Percentiles rank a stretch among this genome's conserved stretches.
These are phyloP conservation scores for Leptinotarsa juncta DNA, from an alignment of 2,888 invertebrate genomes.

Conservation along the genomic window DNA sequence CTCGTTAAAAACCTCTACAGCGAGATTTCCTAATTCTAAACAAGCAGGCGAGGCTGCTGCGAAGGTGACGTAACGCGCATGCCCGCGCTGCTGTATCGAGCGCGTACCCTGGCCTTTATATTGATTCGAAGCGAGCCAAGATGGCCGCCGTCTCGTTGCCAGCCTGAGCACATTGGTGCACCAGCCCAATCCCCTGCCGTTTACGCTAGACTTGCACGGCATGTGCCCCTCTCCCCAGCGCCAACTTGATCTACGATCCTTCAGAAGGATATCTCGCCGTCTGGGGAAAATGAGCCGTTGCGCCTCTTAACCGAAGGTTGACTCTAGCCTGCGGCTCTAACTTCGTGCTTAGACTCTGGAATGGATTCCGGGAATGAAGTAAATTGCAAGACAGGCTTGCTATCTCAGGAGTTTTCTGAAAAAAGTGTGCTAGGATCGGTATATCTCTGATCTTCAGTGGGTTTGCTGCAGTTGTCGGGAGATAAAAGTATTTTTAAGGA, in stretches of 20 bases:
- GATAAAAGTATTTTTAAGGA: constrained; percentile 36
- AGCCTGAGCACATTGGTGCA: constrained; percentile 61
- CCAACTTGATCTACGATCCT: constrained; percentile 60
- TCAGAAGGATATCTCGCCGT: constrained; percentile 50
- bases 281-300: constrained; percentile 46
- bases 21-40: not conserved
- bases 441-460: constrained; percentile 36
- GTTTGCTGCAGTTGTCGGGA: constrained; percentile 37
- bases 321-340: constrained; percentile 43
- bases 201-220: constrained; percentile 57
- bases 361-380: constrained; percentile 66
- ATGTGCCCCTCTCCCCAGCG: constrained; percentile 48
- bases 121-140: constrained; percentile 61
- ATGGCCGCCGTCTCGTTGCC: constrained; percentile 62
- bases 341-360: constrained; percentile 63
- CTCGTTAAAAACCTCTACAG: constrained; percentile 6
- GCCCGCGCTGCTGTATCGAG: constrained; percentile 58
- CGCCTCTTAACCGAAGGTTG: constrained; percentile 27
- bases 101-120: constrained; percentile 59
- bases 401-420: constrained; percentile 57
- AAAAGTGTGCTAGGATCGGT: constrained; percentile 41
- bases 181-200: constrained; percentile 54
- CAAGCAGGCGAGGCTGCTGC: constrained; percentile 11
- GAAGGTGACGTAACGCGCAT: constrained; percentile 29
- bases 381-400: constrained; percentile 63